phyloP scores from a whole-genome alignment of 2,113 vertebrate species.

The Loxodonta africana region DNA sequence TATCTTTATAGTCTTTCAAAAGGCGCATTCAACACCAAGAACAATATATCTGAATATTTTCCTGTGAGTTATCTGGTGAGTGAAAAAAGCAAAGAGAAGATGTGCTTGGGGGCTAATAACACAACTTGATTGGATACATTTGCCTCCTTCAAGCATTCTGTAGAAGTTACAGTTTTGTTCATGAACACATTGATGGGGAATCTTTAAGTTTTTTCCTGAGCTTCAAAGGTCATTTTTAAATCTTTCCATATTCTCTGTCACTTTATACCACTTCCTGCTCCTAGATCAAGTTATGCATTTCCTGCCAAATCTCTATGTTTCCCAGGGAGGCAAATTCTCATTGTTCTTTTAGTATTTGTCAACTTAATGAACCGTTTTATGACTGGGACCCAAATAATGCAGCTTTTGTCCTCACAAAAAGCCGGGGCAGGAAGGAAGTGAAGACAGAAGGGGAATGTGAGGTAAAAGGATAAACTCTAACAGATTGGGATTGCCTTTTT shows the following conservation, averaged over 20 bases:
- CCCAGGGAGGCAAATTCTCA: not conserved
- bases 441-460: not conserved
- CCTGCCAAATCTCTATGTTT: not conserved
- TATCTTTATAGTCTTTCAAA: slow-evolving; percentile 44
- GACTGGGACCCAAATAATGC: not conserved
- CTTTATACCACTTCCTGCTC: slow-evolving; percentile 33
- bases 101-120: not conserved
- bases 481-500: slow-evolving; percentile 53
- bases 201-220: slow-evolving; percentile 17
- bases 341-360: slow-evolving; percentile 6
- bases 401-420: slow-evolving; percentile 19
- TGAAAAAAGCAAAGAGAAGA: not conserved
- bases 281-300: slow-evolving; percentile 8
- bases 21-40: not conserved
- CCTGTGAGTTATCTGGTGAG: slow-evolving; percentile 37
- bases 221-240: slow-evolving; percentile 50
- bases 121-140: not conserved
- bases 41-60: not conserved
- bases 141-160: not conserved
- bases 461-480: not conserved
- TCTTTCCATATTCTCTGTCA: not conserved
- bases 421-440: not conserved
- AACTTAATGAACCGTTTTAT: slow-evolving; percentile 55
- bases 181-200: not conserved
- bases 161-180: slow-evolving; percentile 47